These are phyloP conservation scores for Drosophila insularis DNA, from an alignment of 1,140 invertebrate species.

Conservation along the genomic window DNA sequence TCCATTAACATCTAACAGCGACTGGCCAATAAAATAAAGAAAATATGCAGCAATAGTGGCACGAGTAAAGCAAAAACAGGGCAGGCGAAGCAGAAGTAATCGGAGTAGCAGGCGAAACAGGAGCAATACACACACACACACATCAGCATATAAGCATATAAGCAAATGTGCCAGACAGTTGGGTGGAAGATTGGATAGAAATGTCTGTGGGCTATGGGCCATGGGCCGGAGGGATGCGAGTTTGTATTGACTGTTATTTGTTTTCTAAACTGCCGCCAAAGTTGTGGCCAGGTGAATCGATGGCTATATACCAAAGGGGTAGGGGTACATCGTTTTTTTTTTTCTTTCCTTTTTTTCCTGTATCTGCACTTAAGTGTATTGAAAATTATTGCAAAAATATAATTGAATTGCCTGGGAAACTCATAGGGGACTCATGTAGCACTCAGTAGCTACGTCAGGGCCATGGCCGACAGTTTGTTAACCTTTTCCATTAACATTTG, in stretches of 20 bases:
- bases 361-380: conserved; percentile 80
- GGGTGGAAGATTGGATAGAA: neutral
- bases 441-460: conserved; percentile 6
- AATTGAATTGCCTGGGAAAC: conserved; percentile 72
- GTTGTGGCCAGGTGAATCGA: conserved; percentile 32
- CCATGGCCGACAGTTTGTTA: conserved; percentile 11
- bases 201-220: neutral
- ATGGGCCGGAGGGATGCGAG: conserved; percentile 17
- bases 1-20: conserved; percentile 68
- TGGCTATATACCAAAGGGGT: neutral
- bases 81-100: conserved; percentile 22
- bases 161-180: conserved; percentile 56
- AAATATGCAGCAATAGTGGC: conserved; percentile 58
- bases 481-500: neutral
- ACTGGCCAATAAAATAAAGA: conserved; percentile 68
- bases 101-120: conserved; percentile 3
- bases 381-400: conserved; percentile 82
- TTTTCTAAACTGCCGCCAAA: conserved; percentile 77
- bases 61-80: conserved; percentile 12
- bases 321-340: neutral
- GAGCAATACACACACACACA: too few relatives aligned
- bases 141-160: conserved; percentile 41
- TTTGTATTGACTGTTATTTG: conserved; percentile 72
- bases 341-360: neutral
- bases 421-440: conserved; percentile 29